These are phyloP conservation scores for Myiothlypis chrysogaster DNA, from an alignment of 2,797 vertebrate genomes.

Conservation along the genomic window DNA sequence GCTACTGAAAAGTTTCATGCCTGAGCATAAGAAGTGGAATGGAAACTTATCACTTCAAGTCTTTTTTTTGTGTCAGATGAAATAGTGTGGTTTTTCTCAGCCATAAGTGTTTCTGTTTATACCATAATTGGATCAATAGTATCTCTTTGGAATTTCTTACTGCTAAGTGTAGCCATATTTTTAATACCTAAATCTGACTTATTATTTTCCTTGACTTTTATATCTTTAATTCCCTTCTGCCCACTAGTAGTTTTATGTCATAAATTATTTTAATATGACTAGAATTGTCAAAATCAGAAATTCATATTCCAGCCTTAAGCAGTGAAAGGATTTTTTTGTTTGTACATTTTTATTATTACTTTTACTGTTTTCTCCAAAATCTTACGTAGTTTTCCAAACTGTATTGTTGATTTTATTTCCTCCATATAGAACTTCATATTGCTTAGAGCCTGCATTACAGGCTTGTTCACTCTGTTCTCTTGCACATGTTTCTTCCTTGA, in stretches of 20 bases:
- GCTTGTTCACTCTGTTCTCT: not conserved
- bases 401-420: not conserved
- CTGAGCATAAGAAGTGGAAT: not conserved
- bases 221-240: not conserved
- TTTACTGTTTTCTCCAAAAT: not conserved
- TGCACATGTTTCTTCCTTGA: not conserved
- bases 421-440: not conserved
- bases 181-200: not conserved
- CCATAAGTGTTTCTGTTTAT: not conserved
- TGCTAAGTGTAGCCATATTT: not conserved
- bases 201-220: not conserved
- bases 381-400: not conserved
- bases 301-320: not conserved
- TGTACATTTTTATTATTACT: not conserved
- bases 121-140: not conserved
- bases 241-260: not conserved
- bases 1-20: not conserved
- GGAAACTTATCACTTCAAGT: not conserved
- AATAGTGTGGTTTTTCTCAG: not conserved
- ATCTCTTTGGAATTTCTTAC: not conserved
- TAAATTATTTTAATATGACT: not conserved
- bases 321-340: not conserved
- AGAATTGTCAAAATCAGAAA: not conserved
- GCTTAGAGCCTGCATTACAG: not conserved
- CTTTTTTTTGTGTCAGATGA: not conserved